A percentile compares a stretch with the other conserved stretches of the same genome.
Evolutionary conservation across 2,888 invertebrate species (phyloP).

Genomic region (Calliscelio sp.): DNA sequence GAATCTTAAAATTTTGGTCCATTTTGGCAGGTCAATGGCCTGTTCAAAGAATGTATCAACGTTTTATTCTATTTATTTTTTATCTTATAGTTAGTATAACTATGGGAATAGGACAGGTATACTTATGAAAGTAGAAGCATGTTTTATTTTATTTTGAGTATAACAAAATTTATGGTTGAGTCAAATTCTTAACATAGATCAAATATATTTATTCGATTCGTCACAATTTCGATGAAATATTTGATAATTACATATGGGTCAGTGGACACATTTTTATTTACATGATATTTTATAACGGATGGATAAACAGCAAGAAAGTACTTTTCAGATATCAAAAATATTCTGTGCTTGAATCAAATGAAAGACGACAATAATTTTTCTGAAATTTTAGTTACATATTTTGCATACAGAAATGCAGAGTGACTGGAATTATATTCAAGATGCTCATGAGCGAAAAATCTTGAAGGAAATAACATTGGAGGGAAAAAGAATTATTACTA

Average conservation of each 20-base stretch:
- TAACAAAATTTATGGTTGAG: not conserved
- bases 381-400: not conserved
- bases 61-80: not conserved
- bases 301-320: constrained; percentile 13
- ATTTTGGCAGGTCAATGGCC: constrained; percentile 17
- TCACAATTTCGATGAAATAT: constrained; percentile 37
- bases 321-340: not conserved
- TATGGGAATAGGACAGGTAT: constrained; percentile 27
- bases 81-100: constrained; percentile 12
- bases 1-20: constrained; percentile 15
- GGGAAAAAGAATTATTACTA: constrained; percentile 1
- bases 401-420: constrained; percentile 18
- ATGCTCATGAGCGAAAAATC: not conserved
- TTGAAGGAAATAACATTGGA: not conserved
- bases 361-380: not conserved
- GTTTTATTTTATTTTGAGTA: no score
- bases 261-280: constrained; percentile 28
- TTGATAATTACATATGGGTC: constrained; percentile 28
- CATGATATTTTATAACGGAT: not conserved
- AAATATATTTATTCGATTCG: constrained; percentile 31
- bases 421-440: constrained; percentile 12
- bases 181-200: not conserved
- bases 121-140: not conserved
- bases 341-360: not conserved
- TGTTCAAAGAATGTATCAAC: constrained; percentile 15